Percentiles rank a stretch among this genome's conserved stretches.
Conservation (phyloP, 1,140 invertebrate species). For the Mycetomoellerius zeteki region DNA sequence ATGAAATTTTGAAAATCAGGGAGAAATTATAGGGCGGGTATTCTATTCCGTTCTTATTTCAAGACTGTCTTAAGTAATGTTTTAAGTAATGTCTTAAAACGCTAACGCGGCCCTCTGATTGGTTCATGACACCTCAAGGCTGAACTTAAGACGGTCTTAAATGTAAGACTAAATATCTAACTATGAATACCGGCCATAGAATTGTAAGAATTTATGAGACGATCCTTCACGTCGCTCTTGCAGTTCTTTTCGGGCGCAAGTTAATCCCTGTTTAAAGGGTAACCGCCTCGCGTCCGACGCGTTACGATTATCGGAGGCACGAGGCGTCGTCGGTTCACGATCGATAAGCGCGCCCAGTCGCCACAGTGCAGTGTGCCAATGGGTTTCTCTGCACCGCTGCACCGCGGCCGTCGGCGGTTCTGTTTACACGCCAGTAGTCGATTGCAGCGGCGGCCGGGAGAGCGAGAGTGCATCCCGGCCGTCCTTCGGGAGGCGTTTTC, state of each 20-base stretch:
- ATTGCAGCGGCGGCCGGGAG: conserved; percentile 14
- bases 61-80: too few species aligned
- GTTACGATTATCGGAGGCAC: conserved; percentile 43
- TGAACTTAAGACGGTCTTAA: too few species aligned
- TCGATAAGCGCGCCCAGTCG: conserved; percentile 54
- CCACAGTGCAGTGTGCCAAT: conserved; percentile 49
- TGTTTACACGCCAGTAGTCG: conserved; percentile 24
- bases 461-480: conserved; percentile 32
- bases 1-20: too few species aligned
- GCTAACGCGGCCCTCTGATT: too few species aligned
- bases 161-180: too few species aligned
- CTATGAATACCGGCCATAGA: too few species aligned
- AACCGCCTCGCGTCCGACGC: not conserved
- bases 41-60: too few species aligned
- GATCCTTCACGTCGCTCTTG: not conserved
- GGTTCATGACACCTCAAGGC: too few species aligned
- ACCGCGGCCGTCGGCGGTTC: conserved; percentile 4
- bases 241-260: too few species aligned
- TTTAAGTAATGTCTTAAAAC: too few species aligned
- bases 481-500: conserved; percentile 57
- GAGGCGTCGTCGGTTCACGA: conserved; percentile 55
- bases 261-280: conserved; percentile 43
- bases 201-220: too few species aligned
- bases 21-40: too few species aligned
- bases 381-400: conserved; percentile 34